Conservation (phyloP, 2,888 invertebrate genomes). For the Brachyopa scutellaris region DNA sequence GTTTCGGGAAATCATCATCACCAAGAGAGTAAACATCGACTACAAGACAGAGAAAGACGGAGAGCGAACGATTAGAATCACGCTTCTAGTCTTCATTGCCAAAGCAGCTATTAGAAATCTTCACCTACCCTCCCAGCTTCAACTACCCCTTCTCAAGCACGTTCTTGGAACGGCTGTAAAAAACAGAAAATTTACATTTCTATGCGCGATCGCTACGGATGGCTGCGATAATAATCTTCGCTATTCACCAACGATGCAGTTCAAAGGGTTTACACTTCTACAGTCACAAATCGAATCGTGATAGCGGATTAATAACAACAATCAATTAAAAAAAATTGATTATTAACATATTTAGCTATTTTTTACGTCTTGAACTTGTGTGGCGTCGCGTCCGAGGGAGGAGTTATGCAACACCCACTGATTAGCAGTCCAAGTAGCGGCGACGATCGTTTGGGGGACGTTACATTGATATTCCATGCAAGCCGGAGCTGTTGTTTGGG, state of each 20-base stretch:
- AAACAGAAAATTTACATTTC: constrained; percentile 19
- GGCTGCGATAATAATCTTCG: constrained; percentile 51
- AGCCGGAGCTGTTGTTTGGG: constrained; percentile 39
- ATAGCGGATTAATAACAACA: constrained; percentile 56
- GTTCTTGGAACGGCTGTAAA: constrained; percentile 19
- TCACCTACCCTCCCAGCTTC: background rate
- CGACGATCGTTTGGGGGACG: constrained; percentile 13
- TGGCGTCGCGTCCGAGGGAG: background rate
- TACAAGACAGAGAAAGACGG: background rate
- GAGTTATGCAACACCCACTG: constrained; percentile 29
- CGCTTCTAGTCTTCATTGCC: constrained; percentile 2
- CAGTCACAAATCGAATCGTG: constrained; percentile 54
- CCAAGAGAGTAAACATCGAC: background rate
- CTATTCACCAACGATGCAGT: constrained; percentile 32
- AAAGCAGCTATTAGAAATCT: constrained; percentile 2
- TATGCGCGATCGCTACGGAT: background rate
- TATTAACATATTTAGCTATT: constrained; percentile 42
- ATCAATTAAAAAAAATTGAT: constrained; percentile 49
- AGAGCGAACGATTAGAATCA: constrained; percentile 16
- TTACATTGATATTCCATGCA: constrained; percentile 40
- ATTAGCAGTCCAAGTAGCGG: constrained; percentile 11
- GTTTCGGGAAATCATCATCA: constrained; percentile 23
- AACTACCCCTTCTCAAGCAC: background rate
- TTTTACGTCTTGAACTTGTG: constrained; percentile 25
- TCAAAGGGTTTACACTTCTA: constrained; percentile 60